These are phyloP conservation scores for Cerastoderma edule DNA, from an alignment of 2,888 invertebrate genomes.

Conservation along the genomic window DNA sequence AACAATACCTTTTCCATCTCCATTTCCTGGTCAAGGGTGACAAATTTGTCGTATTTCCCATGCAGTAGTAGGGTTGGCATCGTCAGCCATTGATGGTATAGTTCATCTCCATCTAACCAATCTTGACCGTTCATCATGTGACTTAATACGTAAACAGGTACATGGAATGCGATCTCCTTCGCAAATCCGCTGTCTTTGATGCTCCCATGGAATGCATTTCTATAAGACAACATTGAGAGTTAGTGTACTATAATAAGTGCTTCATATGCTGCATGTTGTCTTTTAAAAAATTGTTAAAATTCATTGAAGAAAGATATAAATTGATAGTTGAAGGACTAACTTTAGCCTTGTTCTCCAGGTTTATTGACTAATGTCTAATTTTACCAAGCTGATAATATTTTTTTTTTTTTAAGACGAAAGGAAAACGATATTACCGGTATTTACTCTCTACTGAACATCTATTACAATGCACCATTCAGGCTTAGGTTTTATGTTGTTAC, in stretches of 20 bases:
- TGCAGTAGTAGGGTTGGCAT: conserved; percentile 88
- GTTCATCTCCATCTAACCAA: conserved; percentile 89
- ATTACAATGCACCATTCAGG: too few species aligned
- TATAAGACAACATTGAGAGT: conserved; percentile 48
- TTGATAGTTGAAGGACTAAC: too few species aligned
- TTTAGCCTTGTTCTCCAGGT: too few species aligned
- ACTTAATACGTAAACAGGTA: conserved; percentile 83
- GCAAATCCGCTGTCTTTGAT: conserved; percentile 55
- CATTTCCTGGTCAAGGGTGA: conserved; percentile 89
- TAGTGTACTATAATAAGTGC: too few species aligned
- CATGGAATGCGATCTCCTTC: conserved; percentile 75
- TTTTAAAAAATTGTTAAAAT: background rate
- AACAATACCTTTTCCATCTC: conserved; percentile 88
- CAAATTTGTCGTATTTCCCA: conserved; percentile 88
- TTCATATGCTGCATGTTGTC: too few species aligned
- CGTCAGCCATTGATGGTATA: conserved; percentile 87
- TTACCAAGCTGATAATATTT: too few species aligned
- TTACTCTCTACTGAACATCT: too few species aligned
- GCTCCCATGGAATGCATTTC: conserved; percentile 66
- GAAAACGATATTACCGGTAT: too few species aligned
- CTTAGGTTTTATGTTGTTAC: too few species aligned
- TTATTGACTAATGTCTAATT: too few species aligned
- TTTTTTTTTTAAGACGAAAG: too few species aligned
- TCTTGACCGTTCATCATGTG: conserved; percentile 87
- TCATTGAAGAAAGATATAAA: background rate